A percentile compares a stretch with the other conserved stretches of the same genome.
Conservation (phyloP, 2,888 invertebrate species). For the Bellardia bayeri region DNA sequence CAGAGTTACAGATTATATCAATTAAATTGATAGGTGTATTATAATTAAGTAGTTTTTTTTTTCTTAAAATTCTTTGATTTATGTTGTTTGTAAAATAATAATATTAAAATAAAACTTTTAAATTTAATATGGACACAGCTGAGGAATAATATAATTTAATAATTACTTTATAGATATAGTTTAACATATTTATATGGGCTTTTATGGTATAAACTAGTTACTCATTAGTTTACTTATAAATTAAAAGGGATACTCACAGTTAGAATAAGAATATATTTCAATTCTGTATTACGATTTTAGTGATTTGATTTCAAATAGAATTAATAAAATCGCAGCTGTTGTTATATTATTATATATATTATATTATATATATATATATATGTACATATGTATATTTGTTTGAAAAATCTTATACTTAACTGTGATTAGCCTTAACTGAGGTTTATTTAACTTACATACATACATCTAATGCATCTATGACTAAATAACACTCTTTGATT, state of each 20-base stretch:
- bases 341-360: neutral
- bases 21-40: slow-evolving; percentile 62
- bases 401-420: neutral
- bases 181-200: slow-evolving; percentile 6
- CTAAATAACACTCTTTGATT: slow-evolving; percentile 64
- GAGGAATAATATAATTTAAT: slow-evolving; percentile 51
- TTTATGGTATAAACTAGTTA: neutral
- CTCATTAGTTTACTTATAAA: neutral
- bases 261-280: neutral
- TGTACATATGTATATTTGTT: too few species aligned
- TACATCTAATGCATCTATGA: slow-evolving; percentile 58
- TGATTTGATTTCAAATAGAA: too few species aligned
- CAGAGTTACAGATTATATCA: slow-evolving; percentile 46
- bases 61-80: slow-evolving; percentile 26
- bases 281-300: too few species aligned
- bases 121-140: slow-evolving; percentile 67
- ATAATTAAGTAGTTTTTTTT: slow-evolving; percentile 34
- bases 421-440: slow-evolving; percentile 1
- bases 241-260: neutral
- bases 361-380: neutral
- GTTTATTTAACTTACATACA: neutral
- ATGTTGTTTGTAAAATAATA: slow-evolving; percentile 27
- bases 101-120: slow-evolving; percentile 25
- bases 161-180: slow-evolving; percentile 4
- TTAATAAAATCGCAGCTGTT: neutral